phyloP scores from a whole-genome alignment of 2,888 invertebrate species.

The Rhogogaster chlorosoma region DNA sequence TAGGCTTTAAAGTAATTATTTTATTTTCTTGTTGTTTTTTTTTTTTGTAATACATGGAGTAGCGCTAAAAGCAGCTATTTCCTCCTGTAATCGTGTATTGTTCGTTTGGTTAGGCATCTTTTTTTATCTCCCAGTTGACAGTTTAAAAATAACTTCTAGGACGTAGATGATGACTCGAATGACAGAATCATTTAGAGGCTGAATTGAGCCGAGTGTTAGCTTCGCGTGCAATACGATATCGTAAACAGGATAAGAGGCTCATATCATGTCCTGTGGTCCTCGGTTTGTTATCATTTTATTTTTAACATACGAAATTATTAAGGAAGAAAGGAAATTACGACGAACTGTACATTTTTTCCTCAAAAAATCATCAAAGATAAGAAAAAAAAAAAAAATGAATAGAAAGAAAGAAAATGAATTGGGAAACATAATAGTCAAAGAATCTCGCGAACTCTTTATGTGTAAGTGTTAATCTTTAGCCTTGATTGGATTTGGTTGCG shows the following conservation, averaged over 20 bases:
- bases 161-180: slow-evolving; percentile 13
- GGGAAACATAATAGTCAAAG: no score
- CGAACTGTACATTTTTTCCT: no score
- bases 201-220: background rate
- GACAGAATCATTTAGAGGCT: slow-evolving; percentile 14
- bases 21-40: background rate
- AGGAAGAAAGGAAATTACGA: no score
- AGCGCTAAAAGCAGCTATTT: background rate
- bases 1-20: background rate
- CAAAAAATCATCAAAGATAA: background rate
- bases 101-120: background rate
- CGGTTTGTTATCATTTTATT: background rate
- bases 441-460: background rate
- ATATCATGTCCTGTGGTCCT: background rate
- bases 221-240: slow-evolving; percentile 11
- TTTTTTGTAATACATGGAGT: background rate
- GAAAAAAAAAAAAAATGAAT: no score
- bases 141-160: slow-evolving; percentile 15
- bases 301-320: background rate
- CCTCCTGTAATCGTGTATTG: background rate
- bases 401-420: background rate
- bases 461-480: background rate
- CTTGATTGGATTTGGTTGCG: background rate
- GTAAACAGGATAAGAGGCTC: slow-evolving; percentile 4
- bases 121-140: background rate